These are phyloP conservation scores for Augochlora pura DNA, from an alignment of 1,140 invertebrate genomes.

Conservation along the genomic window DNA sequence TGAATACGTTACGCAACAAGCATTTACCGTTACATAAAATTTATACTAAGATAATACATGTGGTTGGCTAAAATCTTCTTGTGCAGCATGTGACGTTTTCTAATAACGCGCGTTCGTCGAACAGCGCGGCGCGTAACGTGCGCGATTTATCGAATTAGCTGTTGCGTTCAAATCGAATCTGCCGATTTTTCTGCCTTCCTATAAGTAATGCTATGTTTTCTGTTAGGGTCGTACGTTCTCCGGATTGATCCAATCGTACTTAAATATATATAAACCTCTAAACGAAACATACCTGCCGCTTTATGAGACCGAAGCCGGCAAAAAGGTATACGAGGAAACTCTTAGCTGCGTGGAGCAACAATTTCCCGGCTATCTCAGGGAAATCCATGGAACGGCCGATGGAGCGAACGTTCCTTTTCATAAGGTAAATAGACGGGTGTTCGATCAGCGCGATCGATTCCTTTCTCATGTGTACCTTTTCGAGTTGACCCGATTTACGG, in stretches of 20 bases:
- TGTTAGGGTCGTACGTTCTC: slow-evolving; percentile 89
- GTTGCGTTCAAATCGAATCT: neutral
- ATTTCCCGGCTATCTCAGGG: slow-evolving; percentile 90
- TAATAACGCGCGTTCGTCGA: neutral
- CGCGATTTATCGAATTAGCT: too few relatives aligned
- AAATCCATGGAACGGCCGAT: slow-evolving; percentile 91
- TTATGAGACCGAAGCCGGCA: slow-evolving; percentile 86
- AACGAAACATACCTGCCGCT: slow-evolving; percentile 86
- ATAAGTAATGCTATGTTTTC: neutral
- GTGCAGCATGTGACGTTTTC: neutral
- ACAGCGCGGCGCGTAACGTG: too few relatives aligned
- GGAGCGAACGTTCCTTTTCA: slow-evolving; percentile 91
- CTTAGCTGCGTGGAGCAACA: slow-evolving; percentile 84
- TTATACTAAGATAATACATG: neutral
- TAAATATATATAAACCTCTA: slow-evolving; percentile 83
- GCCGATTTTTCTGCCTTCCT: neutral
- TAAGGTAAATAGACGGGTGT: slow-evolving; percentile 81
- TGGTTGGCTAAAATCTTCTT: neutral
- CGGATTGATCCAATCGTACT: slow-evolving; percentile 86
- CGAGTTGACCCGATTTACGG: too few relatives aligned
- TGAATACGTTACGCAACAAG: slow-evolving; percentile 3
- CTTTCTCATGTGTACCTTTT: too few relatives aligned
- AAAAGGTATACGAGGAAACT: slow-evolving; percentile 87
- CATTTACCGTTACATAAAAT: neutral
- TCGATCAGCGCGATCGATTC: too few relatives aligned